Percentiles rank a stretch among this genome's conserved stretches.
Conservation (phyloP, 2,113 vertebrate species). For the Neofelis nebulosa region DNA sequence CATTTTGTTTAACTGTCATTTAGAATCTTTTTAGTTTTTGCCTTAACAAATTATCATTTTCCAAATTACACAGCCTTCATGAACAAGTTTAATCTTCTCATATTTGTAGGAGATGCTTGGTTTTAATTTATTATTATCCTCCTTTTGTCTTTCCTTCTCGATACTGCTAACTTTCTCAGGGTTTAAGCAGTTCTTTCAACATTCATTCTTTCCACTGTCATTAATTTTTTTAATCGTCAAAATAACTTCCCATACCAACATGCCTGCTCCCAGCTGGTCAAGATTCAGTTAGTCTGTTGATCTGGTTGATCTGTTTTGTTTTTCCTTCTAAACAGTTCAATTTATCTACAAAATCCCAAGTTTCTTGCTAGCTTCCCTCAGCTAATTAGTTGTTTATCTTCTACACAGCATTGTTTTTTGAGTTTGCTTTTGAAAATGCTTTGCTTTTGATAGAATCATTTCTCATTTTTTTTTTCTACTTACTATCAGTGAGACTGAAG, state of each 20-base stretch:
- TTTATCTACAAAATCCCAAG: constrained; percentile 22
- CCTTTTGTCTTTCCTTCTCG: not conserved
- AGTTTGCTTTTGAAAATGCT: not conserved
- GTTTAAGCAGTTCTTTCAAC: not conserved
- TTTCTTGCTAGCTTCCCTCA: not conserved
- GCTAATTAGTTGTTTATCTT: not conserved
- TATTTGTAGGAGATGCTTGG: not conserved
- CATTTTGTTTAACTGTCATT: not conserved
- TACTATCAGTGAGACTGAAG: not conserved
- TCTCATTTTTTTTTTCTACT: not conserved
- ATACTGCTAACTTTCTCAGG: not conserved
- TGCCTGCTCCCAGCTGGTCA: not conserved
- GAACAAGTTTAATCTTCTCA: not conserved
- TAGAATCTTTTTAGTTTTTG: constrained; percentile 2
- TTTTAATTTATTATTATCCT: not conserved
- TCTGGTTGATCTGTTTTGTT: constrained; percentile 4
- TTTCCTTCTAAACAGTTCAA: not conserved
- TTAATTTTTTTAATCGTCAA: constrained; percentile 25
- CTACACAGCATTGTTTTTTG: not conserved
- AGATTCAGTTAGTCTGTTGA: not conserved
- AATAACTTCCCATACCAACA: constrained; percentile 23
- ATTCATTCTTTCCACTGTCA: not conserved
- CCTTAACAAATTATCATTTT: not conserved
- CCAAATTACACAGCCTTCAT: not conserved
- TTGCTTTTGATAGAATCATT: not conserved